Evolutionary conservation across 2,888 invertebrate genomes (phyloP), one percentile per base, ranked within the genome.

Genomic region (Brachyptera risi): DNA sequence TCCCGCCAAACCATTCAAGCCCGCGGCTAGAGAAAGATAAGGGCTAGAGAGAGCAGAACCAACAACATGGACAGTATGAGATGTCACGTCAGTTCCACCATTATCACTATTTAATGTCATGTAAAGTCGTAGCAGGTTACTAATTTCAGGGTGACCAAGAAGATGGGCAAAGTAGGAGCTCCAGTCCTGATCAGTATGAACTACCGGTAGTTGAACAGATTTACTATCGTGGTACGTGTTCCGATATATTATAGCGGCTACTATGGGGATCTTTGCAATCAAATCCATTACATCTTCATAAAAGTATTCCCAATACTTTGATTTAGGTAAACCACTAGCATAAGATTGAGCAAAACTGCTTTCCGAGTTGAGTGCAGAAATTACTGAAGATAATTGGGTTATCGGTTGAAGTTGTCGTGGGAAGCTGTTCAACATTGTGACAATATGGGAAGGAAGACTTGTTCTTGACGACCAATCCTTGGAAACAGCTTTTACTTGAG

Each of bases 1-100:
- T n/a, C n/a, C n/a, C n/a, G n/a, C n/a, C n/a, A n/a, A n/a, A n/a
- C n/a, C n/a, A n/a, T n/a, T n/a, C n/a, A n/a, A n/a, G n/a, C n/a
- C n/a, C n/a, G n/a, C n/a, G n/a, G n/a, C n/a, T n/a, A n/a, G n/a
- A n/a, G n/a, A n/a, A n/a, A n/a, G 82, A 78, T 94, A 96, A 13
- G 96, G 94, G 75, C 96, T 96, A 69, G 94, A 93, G 56, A 96
- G 80, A 1, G 96, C 96, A 0, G 94, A 95, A 37, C 92, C 96
- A 2, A 96, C 95, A 74, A 97, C 78, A 76, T 96, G 96, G 11
- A 89, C 89, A 0, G 96, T 90, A 77, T 96, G 96, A 1, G 96
- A 96, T 7, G 93, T 94, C 4, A 96, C 96, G 74, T 96, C 97
- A 68, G 96, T 96, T 68, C 95, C 95, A 77, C 96, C 96, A 78